These are phyloP conservation scores for Tetrapedia diversipes DNA, from an alignment of 2,888 invertebrate genomes.

Conservation along the genomic window DNA sequence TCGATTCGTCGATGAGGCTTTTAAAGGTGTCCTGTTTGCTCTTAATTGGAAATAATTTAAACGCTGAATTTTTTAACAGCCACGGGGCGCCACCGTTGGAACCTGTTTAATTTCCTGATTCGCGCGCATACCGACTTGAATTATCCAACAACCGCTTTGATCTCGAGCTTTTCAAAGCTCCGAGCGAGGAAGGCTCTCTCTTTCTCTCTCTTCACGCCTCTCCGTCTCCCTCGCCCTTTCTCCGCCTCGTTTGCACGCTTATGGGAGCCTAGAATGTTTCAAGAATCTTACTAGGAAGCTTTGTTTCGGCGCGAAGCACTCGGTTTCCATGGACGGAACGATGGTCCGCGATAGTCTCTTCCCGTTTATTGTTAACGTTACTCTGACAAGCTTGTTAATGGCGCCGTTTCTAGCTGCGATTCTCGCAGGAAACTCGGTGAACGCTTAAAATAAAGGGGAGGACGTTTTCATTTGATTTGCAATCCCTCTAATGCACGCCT, in stretches of 20 bases:
- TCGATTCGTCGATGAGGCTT: conserved; percentile 1
- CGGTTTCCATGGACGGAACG: conserved; percentile 7
- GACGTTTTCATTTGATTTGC: conserved; percentile 29
- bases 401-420: neutral
- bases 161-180: conserved; percentile 1
- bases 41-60: conserved; percentile 15
- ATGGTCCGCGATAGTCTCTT: conserved; percentile 11
- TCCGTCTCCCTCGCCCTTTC: neutral
- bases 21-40: neutral
- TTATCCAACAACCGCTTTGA: conserved; percentile 39
- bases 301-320: conserved; percentile 26
- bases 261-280: conserved; percentile 11
- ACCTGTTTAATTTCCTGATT: conserved; percentile 36
- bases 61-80: conserved; percentile 16
- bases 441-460: conserved; percentile 11
- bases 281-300: conserved; percentile 16
- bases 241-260: neutral
- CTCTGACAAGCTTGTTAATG: conserved; percentile 26
- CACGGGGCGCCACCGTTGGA: neutral
- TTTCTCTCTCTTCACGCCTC: neutral
- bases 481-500: too few species aligned
- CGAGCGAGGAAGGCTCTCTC: neutral
- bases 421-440: conserved; percentile 5
- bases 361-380: conserved; percentile 18
- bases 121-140: conserved; percentile 8